A percentile compares a stretch with the other conserved stretches of the same genome.
These are phyloP conservation scores for Dusona sp. DNA, from an alignment of 2,888 invertebrate species.

Conservation along the genomic window DNA sequence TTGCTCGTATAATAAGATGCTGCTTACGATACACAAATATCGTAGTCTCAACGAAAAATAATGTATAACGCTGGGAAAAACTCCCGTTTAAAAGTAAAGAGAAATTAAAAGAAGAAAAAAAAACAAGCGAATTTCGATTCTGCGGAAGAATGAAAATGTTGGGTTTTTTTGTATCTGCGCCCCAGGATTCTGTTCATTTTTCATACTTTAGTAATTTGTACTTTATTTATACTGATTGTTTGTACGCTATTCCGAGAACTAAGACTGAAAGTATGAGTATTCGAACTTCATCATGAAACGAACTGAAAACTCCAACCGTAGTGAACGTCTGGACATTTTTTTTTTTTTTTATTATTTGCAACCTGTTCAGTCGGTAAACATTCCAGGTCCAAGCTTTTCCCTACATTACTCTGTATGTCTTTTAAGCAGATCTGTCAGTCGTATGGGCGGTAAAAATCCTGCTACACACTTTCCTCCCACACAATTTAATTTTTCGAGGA, in stretches of 20 bases:
- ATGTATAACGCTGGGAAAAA: conserved; percentile 53
- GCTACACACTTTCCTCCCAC: too few species aligned
- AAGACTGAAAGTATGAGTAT: too few species aligned
- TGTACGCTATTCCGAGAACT: background rate
- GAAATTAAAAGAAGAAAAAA: conserved; percentile 49
- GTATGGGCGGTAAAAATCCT: too few species aligned
- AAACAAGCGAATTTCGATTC: conserved; percentile 53
- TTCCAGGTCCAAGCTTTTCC: too few species aligned
- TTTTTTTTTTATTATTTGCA: too few species aligned
- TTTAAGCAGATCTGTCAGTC: too few species aligned
- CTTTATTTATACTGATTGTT: background rate
- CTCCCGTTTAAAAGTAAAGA: conserved; percentile 42
- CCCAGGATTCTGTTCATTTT: background rate
- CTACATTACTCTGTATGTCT: too few species aligned
- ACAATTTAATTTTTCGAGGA: too few species aligned
- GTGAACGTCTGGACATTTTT: background rate
- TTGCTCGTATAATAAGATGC: conserved; percentile 47
- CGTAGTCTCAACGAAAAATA: conserved; percentile 58
- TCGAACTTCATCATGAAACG: background rate
- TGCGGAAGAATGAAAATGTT: conserved; percentile 36
- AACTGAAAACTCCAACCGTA: background rate
- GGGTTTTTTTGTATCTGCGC: background rate
- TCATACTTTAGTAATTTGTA: background rate
- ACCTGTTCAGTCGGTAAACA: too few species aligned
- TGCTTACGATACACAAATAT: conserved; percentile 63